These are phyloP conservation scores for Oriolus oriolus DNA, from an alignment of 2,113 vertebrate genomes.

Conservation along the genomic window DNA sequence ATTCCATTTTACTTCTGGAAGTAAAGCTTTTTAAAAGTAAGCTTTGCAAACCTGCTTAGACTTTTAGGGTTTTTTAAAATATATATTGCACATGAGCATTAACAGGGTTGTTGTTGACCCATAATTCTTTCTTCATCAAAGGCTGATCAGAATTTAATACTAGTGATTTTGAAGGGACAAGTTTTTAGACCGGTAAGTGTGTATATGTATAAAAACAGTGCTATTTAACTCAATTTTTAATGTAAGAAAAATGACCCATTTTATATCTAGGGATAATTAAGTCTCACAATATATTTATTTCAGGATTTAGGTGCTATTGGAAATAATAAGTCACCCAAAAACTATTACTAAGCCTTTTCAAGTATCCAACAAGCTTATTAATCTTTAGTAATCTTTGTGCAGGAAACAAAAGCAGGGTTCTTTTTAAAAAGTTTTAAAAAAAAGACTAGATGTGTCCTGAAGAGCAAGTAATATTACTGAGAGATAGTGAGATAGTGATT, in stretches of 20 bases:
- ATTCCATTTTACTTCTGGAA: not conserved
- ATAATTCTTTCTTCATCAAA: constrained; percentile 49
- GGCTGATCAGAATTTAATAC: constrained; percentile 47
- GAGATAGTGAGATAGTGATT: not conserved
- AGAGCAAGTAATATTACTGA: not conserved
- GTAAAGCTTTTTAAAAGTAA: not conserved
- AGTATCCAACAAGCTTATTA: constrained; percentile 44
- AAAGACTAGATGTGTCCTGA: not conserved
- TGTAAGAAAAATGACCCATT: constrained; percentile 51
- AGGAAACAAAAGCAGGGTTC: not conserved
- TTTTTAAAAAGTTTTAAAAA: not conserved
- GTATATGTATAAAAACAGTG: constrained; percentile 45
- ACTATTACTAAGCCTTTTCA: constrained; percentile 17
- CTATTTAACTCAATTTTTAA: constrained; percentile 20
- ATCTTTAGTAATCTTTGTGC: constrained; percentile 6
- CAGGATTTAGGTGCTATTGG: constrained; percentile 38
- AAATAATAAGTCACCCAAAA: constrained; percentile 33
- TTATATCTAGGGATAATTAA: constrained; percentile 34
- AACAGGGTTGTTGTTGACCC: not conserved
- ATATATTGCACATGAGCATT: not conserved
- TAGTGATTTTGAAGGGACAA: constrained; percentile 37
- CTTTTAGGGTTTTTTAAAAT: constrained; percentile 30
- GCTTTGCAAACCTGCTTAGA: not conserved
- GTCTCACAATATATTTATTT: constrained; percentile 54
- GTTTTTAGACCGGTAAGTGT: constrained; percentile 32